Evolutionary conservation across 2,113 vertebrate genomes (phyloP), one percentile per base, ranked within the genome.

Genomic region (Leptobrachium leishanense): DNA sequence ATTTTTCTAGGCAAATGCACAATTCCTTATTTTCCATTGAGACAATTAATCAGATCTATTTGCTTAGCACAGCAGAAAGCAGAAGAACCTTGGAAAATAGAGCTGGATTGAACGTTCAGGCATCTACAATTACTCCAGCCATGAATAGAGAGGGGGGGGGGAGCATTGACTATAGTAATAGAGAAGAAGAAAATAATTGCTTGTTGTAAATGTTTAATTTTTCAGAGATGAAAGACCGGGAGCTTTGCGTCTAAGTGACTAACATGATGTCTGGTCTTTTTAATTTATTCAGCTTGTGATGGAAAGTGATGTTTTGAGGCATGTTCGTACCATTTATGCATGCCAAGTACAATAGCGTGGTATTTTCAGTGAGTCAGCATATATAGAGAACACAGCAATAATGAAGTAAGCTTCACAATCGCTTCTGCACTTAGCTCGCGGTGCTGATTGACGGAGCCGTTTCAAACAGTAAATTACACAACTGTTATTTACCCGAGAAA

Each of bases 31-130:
- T 31, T 31, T 77, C 70, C 62, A 54, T 70, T 77, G 70, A 70
- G 66, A 46, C 62, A 67, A 62, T 54, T 53, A 77, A 77, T 77
- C 66, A 70, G 68, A 63, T 77, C 76, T 77, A 63, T 77, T 31
- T 77, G 76, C 76, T 77, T 77, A 77, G 53, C 76, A n/a, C 76
- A 77, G 76, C 76, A 77, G 67, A 77, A 31, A 31, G 20, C 70
- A 70, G 70, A 70, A 77, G 67, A 43, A 70, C 42, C 68, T 70
- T 44, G 54, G 54, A 50, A 59, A 55, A 68, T 39, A 59, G 68
- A 70, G 43, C 68, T 62, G 68, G 54, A 77, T 63, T 69, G 67
- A 31, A 70, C 46, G 46, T 43, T 63, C 43, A 70, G 68, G 42
- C 5, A 50, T 66, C 70, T 43, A 69, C 54, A 62, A 50, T 31